These are phyloP conservation scores for Chymomyza caudatula DNA, from an alignment of 2,888 invertebrate genomes.

Conservation along the genomic window DNA sequence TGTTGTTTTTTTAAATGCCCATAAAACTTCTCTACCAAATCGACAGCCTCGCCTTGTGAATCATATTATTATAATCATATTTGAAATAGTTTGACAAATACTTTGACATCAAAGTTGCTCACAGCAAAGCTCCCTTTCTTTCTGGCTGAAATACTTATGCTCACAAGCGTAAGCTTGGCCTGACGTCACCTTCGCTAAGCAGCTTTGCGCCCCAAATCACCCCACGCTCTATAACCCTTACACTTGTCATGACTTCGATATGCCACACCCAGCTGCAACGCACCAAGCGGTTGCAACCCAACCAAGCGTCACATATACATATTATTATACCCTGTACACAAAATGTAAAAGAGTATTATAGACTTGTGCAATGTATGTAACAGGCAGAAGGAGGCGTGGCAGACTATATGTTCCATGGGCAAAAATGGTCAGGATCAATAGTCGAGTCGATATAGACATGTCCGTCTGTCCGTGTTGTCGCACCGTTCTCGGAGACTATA, in stretches of 20 bases:
- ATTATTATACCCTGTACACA: too few relatives aligned
- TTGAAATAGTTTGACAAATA: not conserved
- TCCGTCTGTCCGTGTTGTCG: too few relatives aligned
- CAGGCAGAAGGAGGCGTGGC: too few relatives aligned
- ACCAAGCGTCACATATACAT: not conserved
- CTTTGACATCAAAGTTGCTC: not conserved
- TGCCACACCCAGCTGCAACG: not conserved
- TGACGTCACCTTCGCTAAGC: not conserved
- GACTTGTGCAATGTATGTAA: too few relatives aligned
- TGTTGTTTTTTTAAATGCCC: not conserved
- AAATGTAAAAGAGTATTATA: too few relatives aligned
- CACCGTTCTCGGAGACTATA: too few relatives aligned
- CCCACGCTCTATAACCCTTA: constrained; percentile 23
- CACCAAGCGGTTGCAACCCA: not conserved
- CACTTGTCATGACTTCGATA: constrained; percentile 38
- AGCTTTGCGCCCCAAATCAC: not conserved
- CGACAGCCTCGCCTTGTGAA: not conserved
- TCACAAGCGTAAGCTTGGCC: not conserved
- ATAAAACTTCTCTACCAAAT: not conserved
- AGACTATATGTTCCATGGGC: too few relatives aligned
- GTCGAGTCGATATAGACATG: too few relatives aligned
- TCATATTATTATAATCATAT: not conserved
- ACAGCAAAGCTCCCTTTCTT: not conserved
- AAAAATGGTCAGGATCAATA: too few relatives aligned
- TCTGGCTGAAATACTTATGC: not conserved